These are phyloP conservation scores for Aphidius gifuensis DNA, from an alignment of 1,140 invertebrate species.

Conservation along the genomic window DNA sequence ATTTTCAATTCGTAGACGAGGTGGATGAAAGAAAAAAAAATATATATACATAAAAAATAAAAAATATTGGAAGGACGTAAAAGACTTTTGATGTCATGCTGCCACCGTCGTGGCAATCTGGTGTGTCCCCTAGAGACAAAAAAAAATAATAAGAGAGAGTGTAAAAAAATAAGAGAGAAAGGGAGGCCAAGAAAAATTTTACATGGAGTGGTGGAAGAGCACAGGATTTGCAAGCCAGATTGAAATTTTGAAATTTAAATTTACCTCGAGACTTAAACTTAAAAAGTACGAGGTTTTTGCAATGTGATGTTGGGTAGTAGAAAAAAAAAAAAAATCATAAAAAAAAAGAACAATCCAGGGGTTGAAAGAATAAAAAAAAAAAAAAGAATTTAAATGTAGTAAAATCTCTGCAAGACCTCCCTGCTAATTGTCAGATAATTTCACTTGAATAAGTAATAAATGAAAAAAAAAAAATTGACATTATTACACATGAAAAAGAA, in stretches of 20 bases:
- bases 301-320: constrained; percentile 9
- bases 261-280: constrained; percentile 36
- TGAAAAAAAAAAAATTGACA: constrained; percentile 12
- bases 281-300: constrained; percentile 33
- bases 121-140: constrained; percentile 22
- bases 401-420: background rate
- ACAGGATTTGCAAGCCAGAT: constrained; percentile 48
- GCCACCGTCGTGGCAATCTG: constrained; percentile 32
- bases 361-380: background rate
- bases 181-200: constrained; percentile 9
- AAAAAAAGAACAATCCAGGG: constrained; percentile 2
- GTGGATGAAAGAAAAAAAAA: background rate
- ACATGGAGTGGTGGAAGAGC: constrained; percentile 7
- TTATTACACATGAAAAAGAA: background rate
- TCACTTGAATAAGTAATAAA: constrained; percentile 21
- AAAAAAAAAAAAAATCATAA: constrained; percentile 25
- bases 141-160: constrained; percentile 19
- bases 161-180: background rate
- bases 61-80: constrained; percentile 36
- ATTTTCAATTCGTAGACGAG: constrained; percentile 28
- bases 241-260: constrained; percentile 53
- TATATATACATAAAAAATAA: constrained; percentile 20
- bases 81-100: constrained; percentile 45
- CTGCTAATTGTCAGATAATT: constrained; percentile 45
- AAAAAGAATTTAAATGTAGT: too few species aligned